phyloP scores from a whole-genome alignment of 2,888 invertebrate genomes.

The Drosophila paramelanica region DNA sequence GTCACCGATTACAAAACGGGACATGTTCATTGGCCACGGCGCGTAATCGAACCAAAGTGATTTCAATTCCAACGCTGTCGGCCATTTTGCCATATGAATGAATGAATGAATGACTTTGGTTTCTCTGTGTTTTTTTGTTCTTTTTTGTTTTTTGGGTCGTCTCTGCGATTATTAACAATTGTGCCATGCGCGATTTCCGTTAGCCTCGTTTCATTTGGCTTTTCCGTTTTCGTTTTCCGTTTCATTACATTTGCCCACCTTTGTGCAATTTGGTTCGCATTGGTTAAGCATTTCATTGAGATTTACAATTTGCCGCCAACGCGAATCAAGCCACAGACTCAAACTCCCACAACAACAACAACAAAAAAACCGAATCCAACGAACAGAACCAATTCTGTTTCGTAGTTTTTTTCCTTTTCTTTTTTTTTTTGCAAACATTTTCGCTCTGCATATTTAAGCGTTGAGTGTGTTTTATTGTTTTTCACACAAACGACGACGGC shows the following conservation, averaged over 20 bases:
- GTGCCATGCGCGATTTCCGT: slow-evolving; percentile 54
- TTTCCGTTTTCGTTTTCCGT: slow-evolving; percentile 66
- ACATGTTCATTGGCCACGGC: slow-evolving; percentile 74
- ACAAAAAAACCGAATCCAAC: too few species aligned
- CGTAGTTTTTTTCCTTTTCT: slow-evolving; percentile 13
- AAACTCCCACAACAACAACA: too few species aligned
- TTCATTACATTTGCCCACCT: slow-evolving; percentile 65
- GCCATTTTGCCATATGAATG: slow-evolving; percentile 60
- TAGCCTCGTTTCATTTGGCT: slow-evolving; percentile 36
- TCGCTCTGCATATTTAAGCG: slow-evolving; percentile 25
- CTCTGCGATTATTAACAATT: slow-evolving; percentile 68
- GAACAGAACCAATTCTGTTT: not conserved
- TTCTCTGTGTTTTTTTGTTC: too few species aligned
- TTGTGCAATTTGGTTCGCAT: slow-evolving; percentile 33
- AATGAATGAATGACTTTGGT: slow-evolving; percentile 5
- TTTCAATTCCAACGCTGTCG: slow-evolving; percentile 66
- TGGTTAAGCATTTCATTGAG: slow-evolving; percentile 46
- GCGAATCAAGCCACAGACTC: slow-evolving; percentile 2
- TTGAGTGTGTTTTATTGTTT: slow-evolving; percentile 59
- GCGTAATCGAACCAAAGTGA: slow-evolving; percentile 62
- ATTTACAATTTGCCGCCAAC: slow-evolving; percentile 28
- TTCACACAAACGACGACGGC: not conserved
- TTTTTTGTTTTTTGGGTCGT: not conserved
- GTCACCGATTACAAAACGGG: slow-evolving; percentile 49
- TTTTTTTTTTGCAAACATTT: slow-evolving; percentile 23